phyloP scores from a whole-genome alignment of 2,113 vertebrate genomes.

The Chloropsis cyanopogon region DNA sequence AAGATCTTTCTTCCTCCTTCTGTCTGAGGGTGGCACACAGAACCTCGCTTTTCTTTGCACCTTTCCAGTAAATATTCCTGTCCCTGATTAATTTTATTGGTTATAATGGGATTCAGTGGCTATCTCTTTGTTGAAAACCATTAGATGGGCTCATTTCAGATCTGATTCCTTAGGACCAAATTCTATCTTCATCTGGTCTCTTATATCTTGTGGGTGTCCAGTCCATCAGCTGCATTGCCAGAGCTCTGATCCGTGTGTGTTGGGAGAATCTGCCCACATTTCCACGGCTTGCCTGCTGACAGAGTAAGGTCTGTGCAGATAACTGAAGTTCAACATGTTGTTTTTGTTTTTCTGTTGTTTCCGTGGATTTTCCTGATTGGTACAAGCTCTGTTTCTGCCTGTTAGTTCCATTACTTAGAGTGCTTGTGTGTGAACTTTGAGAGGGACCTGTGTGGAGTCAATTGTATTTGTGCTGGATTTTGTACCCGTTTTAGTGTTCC shows the following conservation, averaged over 20 bases:
- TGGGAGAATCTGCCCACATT: neutral
- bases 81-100: neutral
- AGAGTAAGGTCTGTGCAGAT: neutral
- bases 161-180: neutral
- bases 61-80: neutral
- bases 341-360: neutral
- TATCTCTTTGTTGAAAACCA: neutral
- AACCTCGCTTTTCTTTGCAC: neutral
- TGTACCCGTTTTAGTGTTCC: neutral
- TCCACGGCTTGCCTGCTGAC: neutral
- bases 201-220: neutral
- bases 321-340: neutral
- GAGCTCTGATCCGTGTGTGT: neutral
- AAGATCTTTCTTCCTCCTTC: neutral
- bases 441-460: neutral
- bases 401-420: neutral
- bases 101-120: neutral
- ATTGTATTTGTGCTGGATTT: neutral
- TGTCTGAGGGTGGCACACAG: neutral
- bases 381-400: neutral
- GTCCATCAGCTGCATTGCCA: neutral
- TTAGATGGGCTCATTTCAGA: neutral
- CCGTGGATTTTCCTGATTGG: neutral
- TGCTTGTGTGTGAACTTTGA: neutral
- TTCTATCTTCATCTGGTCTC: neutral